Percentiles rank a stretch among this genome's conserved stretches.
Evolutionary conservation across 2,797 vertebrate species (phyloP).

Genomic region (Thripadectes ignobilis): DNA sequence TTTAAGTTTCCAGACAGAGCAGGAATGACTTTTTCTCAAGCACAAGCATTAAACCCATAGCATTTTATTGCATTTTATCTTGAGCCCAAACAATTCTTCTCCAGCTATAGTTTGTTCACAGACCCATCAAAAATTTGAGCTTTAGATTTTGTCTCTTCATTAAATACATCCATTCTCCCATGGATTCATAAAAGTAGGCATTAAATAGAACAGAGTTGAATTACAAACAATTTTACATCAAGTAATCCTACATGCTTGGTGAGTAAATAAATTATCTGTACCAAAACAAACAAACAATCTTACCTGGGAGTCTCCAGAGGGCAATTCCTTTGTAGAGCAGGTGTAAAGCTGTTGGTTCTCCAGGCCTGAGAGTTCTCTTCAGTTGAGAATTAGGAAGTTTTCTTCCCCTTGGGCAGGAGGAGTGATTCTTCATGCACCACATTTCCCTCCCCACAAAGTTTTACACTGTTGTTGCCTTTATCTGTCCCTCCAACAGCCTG

Average conservation of each 20-base stretch:
- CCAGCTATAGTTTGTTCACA: neutral
- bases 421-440: rapidly evolving
- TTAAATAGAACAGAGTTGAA: neutral
- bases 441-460: rapidly evolving
- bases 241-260: neutral
- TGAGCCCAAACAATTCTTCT: neutral
- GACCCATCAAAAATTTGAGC: neutral
- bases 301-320: neutral
- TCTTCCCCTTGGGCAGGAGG: neutral
- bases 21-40: neutral
- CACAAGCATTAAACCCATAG: neutral
- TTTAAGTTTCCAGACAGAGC: neutral
- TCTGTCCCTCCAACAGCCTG: neutral
- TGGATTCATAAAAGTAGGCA: neutral
- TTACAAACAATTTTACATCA: neutral
- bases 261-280: neutral
- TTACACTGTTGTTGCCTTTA: rapidly evolving
- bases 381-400: rapidly evolving
- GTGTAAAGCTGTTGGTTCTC: neutral
- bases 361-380: neutral
- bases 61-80: neutral
- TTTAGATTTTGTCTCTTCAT: neutral
- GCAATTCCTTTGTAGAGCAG: neutral
- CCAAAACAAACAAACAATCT: neutral
- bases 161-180: neutral